phyloP scores from a whole-genome alignment of 2,797 vertebrate genomes.

The Helostoma temminkii region DNA sequence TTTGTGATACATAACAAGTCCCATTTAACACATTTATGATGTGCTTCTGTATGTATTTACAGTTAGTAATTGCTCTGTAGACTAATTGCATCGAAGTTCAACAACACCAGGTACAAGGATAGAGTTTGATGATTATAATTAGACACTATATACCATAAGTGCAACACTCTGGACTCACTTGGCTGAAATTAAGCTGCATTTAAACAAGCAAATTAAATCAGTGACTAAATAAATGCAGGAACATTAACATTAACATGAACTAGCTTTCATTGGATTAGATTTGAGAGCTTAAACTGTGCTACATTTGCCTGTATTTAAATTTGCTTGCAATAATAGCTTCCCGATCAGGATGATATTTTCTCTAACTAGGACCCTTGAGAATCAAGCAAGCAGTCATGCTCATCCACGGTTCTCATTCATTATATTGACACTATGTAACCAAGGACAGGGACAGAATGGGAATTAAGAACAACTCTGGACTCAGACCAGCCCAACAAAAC shows the following conservation, averaged over 20 bases:
- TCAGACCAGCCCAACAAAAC: neutral
- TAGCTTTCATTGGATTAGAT: too few relatives aligned
- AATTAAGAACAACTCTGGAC: neutral
- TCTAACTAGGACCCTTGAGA: neutral
- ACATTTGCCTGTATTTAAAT: too few relatives aligned
- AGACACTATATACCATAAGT: too few relatives aligned
- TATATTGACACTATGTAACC: neutral
- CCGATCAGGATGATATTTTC: neutral
- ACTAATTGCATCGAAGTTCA: constrained; percentile 8
- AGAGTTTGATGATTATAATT: neutral
- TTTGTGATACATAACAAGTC: neutral
- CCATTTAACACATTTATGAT: neutral
- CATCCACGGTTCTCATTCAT: too few relatives aligned
- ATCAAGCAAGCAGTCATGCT: neutral
- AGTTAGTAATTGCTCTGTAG: neutral
- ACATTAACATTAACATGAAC: neutral
- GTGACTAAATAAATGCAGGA: neutral
- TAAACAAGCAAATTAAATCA: neutral
- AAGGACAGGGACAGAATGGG: neutral
- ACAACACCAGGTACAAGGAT: neutral
- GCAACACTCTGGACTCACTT: neutral
- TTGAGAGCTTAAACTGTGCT: too few relatives aligned
- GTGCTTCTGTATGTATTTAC: neutral
- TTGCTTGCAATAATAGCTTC: neutral
- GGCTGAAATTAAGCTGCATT: neutral